Conservation (phyloP, 2,113 vertebrate genomes). For the Felis chaus region DNA sequence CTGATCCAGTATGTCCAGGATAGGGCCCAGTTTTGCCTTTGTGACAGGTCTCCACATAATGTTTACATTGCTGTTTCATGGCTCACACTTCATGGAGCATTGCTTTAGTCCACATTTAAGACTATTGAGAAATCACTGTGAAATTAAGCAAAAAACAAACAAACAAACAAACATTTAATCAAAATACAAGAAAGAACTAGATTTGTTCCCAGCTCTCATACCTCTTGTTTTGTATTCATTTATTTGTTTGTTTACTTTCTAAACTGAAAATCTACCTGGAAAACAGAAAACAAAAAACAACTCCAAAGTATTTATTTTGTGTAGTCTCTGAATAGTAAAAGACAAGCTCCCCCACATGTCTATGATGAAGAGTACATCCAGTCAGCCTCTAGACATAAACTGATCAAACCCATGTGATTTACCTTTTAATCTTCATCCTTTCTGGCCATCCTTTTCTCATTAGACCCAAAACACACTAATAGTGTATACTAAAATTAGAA, state of each 20-base stretch:
- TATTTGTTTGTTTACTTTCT: neutral
- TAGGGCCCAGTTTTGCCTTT: neutral
- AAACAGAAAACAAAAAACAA: neutral
- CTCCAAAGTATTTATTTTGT: neutral
- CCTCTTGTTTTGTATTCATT: neutral
- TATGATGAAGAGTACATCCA: neutral
- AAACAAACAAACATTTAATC: neutral
- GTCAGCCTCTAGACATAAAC: neutral
- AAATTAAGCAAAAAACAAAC: neutral
- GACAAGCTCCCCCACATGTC: neutral
- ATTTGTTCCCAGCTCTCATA: neutral
- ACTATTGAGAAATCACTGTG: neutral
- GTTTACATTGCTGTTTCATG: neutral
- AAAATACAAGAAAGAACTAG: neutral
- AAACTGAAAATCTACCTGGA: neutral
- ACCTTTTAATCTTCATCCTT: constrained; percentile 34
- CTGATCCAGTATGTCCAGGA: neutral
- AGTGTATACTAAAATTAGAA: constrained; percentile 65
- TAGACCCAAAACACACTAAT: constrained; percentile 56
- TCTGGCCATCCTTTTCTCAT: constrained; percentile 41
- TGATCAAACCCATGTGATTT: neutral
- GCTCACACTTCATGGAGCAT: neutral
- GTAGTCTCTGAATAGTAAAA: neutral
- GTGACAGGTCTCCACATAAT: neutral
- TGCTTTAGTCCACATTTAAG: neutral